Evolutionary conservation across 2,113 vertebrate genomes (phyloP).

Genomic region (Pampusana beccarii): DNA sequence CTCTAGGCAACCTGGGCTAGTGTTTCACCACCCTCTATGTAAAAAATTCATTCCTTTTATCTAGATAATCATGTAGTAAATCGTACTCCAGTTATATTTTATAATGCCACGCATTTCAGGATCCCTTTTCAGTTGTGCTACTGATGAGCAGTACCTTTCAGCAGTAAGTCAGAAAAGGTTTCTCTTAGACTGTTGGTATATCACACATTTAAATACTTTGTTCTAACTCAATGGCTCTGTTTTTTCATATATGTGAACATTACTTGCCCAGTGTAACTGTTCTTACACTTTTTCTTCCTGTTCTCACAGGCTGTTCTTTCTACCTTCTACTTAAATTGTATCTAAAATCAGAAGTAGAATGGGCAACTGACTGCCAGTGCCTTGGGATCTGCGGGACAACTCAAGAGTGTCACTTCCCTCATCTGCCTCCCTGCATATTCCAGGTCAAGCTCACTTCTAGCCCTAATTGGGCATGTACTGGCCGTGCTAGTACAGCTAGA

Average conservation of each 20-base stretch:
- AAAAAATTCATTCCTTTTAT: no score
- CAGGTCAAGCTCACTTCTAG: background rate
- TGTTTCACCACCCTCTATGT: no score
- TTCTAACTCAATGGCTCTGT: background rate
- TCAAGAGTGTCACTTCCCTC: background rate
- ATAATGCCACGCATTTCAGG: no score
- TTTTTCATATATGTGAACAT: background rate
- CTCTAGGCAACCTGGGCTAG: no score
- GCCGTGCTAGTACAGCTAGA: background rate
- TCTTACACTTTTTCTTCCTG: background rate
- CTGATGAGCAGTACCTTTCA: no score
- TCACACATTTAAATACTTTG: background rate
- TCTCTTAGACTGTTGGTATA: background rate
- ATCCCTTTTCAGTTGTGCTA: no score
- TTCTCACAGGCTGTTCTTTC: background rate
- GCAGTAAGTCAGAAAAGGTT: background rate
- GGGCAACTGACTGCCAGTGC: background rate
- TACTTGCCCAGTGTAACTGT: background rate
- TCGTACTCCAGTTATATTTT: no score
- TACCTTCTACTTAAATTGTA: background rate
- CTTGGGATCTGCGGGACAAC: fast-evolving
- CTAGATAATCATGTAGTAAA: background rate
- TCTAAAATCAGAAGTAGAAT: background rate
- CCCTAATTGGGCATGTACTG: background rate
- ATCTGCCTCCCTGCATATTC: background rate